phyloP scores from a whole-genome alignment of 2,797 vertebrate genomes.

The Poecilia velifera region DNA sequence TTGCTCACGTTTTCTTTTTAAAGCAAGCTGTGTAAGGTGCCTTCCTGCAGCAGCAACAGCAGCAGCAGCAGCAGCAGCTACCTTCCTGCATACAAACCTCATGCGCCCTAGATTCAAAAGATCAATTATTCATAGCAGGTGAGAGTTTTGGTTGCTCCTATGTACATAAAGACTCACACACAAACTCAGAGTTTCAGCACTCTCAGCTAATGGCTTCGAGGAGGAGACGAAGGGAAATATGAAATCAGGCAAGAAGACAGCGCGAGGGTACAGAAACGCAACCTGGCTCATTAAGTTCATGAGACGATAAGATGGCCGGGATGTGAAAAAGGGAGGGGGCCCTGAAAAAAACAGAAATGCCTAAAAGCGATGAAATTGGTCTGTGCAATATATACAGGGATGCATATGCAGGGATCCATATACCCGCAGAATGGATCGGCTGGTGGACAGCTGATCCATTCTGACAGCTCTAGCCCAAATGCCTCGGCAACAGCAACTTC shows the following conservation, averaged over 20 bases:
- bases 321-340: background rate
- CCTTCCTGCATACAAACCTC: slow-evolving; percentile 77
- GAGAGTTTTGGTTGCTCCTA: slow-evolving; percentile 63
- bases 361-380: background rate
- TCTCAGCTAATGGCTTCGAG: slow-evolving; percentile 64
- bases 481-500: background rate
- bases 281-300: slow-evolving; percentile 62
- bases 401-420: background rate
- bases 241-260: slow-evolving; percentile 70
- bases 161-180: slow-evolving; percentile 44
- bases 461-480: background rate
- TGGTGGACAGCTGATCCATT: background rate
- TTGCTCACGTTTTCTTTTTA: slow-evolving; percentile 41
- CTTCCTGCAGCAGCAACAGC: slow-evolving; percentile 18
- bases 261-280: slow-evolving; percentile 34
- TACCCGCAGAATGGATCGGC: background rate
- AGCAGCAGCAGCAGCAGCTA: slow-evolving; percentile 53
- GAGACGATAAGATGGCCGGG: slow-evolving; percentile 42
- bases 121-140: slow-evolving; percentile 84
- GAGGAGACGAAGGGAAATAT: slow-evolving; percentile 45
- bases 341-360: slow-evolving; percentile 9
- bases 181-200: slow-evolving; percentile 38
- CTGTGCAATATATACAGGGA: slow-evolving; percentile 1
- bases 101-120: slow-evolving; percentile 76
- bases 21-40: slow-evolving; percentile 57